Evolutionary conservation across 2,113 vertebrate genomes (phyloP).

Genomic region (Microcebus tavaratra): DNA sequence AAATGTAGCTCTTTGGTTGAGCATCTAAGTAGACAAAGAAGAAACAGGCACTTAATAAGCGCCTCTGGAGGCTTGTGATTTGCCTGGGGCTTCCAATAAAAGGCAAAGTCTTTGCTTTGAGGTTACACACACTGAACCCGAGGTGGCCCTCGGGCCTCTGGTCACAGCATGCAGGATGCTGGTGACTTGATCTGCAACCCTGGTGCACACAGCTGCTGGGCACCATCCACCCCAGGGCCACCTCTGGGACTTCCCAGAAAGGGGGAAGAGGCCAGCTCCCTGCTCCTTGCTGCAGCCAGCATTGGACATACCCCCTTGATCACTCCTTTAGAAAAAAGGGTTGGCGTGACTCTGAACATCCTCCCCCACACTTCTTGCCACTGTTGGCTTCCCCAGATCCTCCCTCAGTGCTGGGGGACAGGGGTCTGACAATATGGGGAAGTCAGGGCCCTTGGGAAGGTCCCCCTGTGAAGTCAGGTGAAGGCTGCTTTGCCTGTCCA

Average conservation of each 20-base stretch:
- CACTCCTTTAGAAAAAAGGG: not conserved
- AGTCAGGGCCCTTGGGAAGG: not conserved
- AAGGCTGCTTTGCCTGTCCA: not conserved
- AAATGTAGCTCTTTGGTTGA: slow-evolving; percentile 38
- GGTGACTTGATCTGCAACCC: not conserved
- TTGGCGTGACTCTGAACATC: not conserved
- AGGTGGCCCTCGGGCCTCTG: not conserved
- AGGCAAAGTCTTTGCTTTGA: slow-evolving; percentile 23
- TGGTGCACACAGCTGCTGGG: not conserved
- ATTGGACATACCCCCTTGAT: not conserved
- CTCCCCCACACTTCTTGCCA: not conserved
- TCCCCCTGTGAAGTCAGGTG: not conserved
- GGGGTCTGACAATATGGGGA: not conserved
- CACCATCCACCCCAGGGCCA: not conserved
- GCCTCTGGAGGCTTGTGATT: not conserved
- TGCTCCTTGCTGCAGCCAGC: not conserved
- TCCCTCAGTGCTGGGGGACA: not conserved
- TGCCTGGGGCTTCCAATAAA: not conserved
- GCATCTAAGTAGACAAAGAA: slow-evolving; percentile 29
- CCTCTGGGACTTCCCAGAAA: not conserved
- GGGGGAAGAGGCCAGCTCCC: not conserved
- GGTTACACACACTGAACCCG: not conserved
- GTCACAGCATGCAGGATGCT: not conserved
- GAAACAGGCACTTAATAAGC: not conserved
- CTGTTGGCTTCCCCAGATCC: not conserved